Conservation (phyloP, 2,113 vertebrate species). For the Opisthocomus hoazin region DNA sequence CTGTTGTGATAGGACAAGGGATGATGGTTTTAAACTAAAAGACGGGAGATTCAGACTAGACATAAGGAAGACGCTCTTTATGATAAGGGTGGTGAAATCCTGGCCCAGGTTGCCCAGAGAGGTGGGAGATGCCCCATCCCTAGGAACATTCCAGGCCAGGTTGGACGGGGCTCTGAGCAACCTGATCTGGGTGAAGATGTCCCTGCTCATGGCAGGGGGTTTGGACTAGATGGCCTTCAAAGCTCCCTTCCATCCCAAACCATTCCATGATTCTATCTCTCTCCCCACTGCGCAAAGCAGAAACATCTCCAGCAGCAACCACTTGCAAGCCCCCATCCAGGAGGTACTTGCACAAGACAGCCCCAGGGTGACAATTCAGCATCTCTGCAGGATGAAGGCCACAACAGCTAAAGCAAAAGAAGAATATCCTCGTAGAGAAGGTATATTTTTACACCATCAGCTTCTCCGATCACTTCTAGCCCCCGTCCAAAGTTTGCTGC, state of each 20-base stretch:
- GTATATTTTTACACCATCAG: neutral
- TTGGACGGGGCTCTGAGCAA: too few relatives aligned
- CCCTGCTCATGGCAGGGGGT: too few relatives aligned
- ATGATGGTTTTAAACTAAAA: neutral
- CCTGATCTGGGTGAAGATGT: too few relatives aligned
- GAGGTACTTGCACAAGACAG: neutral
- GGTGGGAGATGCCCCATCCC: neutral
- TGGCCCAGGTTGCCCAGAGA: neutral
- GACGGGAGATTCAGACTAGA: neutral
- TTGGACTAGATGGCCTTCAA: too few relatives aligned
- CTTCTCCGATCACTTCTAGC: neutral
- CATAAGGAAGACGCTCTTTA: accelerated
- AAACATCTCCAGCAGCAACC: neutral
- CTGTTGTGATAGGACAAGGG: accelerated
- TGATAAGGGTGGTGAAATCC: accelerated
- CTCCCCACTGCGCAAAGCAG: neutral
- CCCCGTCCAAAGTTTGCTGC: neutral
- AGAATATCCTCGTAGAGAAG: neutral
- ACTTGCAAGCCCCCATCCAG: neutral
- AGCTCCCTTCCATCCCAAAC: too few relatives aligned
- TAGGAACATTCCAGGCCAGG: too few relatives aligned
- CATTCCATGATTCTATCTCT: too few relatives aligned
- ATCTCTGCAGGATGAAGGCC: neutral
- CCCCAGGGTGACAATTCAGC: neutral
- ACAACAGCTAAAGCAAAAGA: neutral